A percentile compares a stretch with the other conserved stretches of the same genome.
These are phyloP conservation scores for Cotesia glomerata DNA, from an alignment of 1,140 invertebrate genomes.

Conservation along the genomic window DNA sequence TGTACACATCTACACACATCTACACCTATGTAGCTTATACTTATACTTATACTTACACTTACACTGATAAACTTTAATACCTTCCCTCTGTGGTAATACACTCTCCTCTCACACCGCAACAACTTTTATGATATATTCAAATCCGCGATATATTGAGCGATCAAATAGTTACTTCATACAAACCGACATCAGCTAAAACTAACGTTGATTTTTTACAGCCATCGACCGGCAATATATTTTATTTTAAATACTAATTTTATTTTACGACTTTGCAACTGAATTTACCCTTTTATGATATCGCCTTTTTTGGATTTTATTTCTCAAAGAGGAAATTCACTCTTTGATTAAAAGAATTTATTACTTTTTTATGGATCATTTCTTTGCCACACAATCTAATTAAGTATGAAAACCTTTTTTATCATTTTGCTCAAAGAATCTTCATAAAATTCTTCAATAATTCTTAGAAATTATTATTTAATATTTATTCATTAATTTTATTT, in stretches of 20 bases:
- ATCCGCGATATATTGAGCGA: conserved; percentile 33
- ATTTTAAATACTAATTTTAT: background rate
- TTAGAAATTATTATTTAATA: too few relatives aligned
- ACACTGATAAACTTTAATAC: background rate
- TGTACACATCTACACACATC: background rate
- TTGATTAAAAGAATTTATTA: too few relatives aligned
- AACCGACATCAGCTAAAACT: background rate
- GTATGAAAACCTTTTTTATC: too few relatives aligned
- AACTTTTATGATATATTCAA: conserved; percentile 40
- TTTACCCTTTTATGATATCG: background rate
- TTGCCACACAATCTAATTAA: too few relatives aligned
- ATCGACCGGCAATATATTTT: background rate
- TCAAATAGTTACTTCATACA: conserved; percentile 33
- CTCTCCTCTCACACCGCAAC: background rate
- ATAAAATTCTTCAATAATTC: too few relatives aligned
- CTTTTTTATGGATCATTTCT: too few relatives aligned
- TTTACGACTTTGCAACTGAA: background rate
- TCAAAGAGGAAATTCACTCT: too few relatives aligned
- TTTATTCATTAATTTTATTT: too few relatives aligned
- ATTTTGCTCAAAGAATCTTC: too few relatives aligned
- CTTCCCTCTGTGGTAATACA: background rate
- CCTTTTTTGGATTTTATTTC: background rate
- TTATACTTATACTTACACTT: too few relatives aligned
- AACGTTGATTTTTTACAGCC: background rate
- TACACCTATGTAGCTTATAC: background rate